Evolutionary conservation across 92 coral and sea anemone species (phyloP), one percentile per base, ranked within the genome.

Genomic region (Palythoa grandis): DNA sequence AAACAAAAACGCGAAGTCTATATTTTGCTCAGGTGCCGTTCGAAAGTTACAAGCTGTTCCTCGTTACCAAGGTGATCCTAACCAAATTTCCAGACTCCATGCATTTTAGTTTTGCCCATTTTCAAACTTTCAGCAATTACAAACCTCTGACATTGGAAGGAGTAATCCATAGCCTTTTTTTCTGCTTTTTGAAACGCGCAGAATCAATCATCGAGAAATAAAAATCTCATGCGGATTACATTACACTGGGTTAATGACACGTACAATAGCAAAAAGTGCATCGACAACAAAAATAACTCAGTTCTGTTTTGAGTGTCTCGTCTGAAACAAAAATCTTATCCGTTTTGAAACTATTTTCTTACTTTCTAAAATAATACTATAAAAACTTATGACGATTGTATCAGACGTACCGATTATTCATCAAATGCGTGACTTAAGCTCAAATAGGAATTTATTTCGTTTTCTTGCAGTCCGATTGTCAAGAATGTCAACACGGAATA

Each of bases 21-120:
- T 63, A 63, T 17, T 63, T 63, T 63, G 69, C 76, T 22, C 38
- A n/a, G 76, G 12, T 22, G 76, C 38, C 76, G 23, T 22, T 38
- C 29, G 76, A 72, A 17, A 63, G 69, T 63, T 63, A n/a, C 69
- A 63, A 63, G 23, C 69, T 16, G 6, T 63, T n/a, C n/a, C n/a
- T 17, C 25, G 76, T 72, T 72, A 69, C 73, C 73, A 69, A 69
- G 73, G 73, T 69, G 73, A 24, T 69, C 23, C 7, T 56, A 16
- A 56, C 61, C 23, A 63, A 63, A 63, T 3, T 63, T n/a, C 69
- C 23, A 63, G 15, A 20, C 9, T 20, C 15, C 10, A 3, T 20
- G 7, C 37, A 72, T 43, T 39, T 72, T 38, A 72, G 38, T 72
- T 72, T 72, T 39, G 76, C 60, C 76, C 76, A 10, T 17, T 63